Evolutionary conservation across 2,888 invertebrate genomes (phyloP).

Genomic region (Torymus aiolomorphi): DNA sequence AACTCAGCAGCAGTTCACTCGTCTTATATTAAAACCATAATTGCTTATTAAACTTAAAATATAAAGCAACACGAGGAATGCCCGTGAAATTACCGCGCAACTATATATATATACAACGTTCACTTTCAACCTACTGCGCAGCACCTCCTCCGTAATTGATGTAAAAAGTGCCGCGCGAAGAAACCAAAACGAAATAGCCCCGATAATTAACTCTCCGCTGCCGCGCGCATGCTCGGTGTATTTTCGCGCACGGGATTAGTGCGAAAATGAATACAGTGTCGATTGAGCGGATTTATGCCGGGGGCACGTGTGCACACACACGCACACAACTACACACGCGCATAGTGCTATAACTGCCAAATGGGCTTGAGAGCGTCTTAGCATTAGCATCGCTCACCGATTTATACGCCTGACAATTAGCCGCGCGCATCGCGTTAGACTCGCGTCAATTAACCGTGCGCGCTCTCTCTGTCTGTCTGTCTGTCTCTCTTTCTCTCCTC

Average conservation of each 20-base stretch:
- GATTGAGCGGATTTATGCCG: constrained; percentile 38
- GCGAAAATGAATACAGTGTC: constrained; percentile 19
- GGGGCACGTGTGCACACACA: too few species aligned
- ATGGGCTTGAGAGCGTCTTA: neutral
- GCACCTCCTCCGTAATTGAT: too few species aligned
- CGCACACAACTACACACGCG: neutral
- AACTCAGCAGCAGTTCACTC: too few species aligned
- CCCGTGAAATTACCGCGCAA: too few species aligned
- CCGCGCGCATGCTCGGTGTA: constrained; percentile 33
- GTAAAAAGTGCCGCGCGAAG: too few species aligned
- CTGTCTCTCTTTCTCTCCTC: neutral
- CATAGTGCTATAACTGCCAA: constrained; percentile 37
- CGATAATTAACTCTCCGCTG: constrained; percentile 27
- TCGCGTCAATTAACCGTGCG: constrained; percentile 57
- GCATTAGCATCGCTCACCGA: constrained; percentile 62
- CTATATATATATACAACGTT: too few species aligned
- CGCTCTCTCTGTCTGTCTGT: neutral
- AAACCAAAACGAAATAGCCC: too few species aligned
- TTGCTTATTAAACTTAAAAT: too few species aligned
- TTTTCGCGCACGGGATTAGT: constrained; percentile 12
- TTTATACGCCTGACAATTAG: constrained; percentile 71
- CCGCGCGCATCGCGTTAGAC: constrained; percentile 41
- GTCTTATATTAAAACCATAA: too few species aligned
- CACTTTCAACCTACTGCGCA: too few species aligned
- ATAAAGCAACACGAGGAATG: too few species aligned